Evolutionary conservation across 1,140 invertebrate species (phyloP), one percentile per base, ranked within the genome.

Genomic region (Atta cephalotes): DNA sequence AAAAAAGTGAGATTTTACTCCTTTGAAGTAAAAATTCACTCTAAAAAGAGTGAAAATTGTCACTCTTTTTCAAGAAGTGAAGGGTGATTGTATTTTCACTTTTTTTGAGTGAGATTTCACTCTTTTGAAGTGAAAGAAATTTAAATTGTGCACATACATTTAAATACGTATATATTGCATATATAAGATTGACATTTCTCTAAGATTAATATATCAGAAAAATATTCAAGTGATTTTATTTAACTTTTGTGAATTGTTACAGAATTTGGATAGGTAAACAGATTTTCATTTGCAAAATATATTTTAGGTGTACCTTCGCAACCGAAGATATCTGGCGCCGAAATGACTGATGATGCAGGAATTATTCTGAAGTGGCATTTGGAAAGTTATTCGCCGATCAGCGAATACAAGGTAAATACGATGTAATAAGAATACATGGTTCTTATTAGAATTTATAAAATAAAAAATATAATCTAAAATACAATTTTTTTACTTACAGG

Each of bases 351-450:
- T 1, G 88, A 92, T 28, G 92, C 93, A 60, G 93, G 93, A 60
- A 62, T 93, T 79, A 94, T 95, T 63, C 80, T 96, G 1, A 95
- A 94, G 18, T 96, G 96, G 96, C 90, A 89, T 21, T 90, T 96
- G 45, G 94, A 96, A 35, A 96, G 96, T 89, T 95, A 93, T 70
- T 93, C 95, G 2, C 95, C 95, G 0, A 95, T 96, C 18, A 93
- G 89, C 14, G 94, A 95, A 82, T 96, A 95, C 85, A 92, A 93
- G 74, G 93, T 94, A 86, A 90, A 76, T 86, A 39, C 35, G 0
- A 35, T 35, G 5, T 58, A 25, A n/a, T 5, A 66, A 80, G 2
- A 28, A 80, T 63, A 49, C 39, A 4, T 0, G 53, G 10, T n/a
- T 25, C 4, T 45, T n/a, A 28, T 70, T 39, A 68, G 0, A 31